Base-by-base conservation (phyloP, 2,113 vertebrate genomes). In the Nipponia nippon region DNA sequence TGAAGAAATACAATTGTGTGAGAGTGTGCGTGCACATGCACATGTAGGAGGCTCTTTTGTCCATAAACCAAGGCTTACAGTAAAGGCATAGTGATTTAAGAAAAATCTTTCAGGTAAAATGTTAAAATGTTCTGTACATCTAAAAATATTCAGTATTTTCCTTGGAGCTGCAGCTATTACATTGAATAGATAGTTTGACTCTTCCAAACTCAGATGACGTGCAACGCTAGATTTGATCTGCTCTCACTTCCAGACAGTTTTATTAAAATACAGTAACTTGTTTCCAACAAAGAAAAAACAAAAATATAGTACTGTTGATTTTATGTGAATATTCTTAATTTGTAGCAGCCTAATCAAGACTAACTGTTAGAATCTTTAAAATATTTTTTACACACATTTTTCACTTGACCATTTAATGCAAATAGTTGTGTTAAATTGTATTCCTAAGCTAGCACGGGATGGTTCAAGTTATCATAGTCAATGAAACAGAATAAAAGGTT, bases 1-100 rank as follows among this genome's bases (percentile, higher is more conserved):
- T 90, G 30, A 75, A 73, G 55, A 83, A 90, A 75, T 26, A 34
- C 53, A 52, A 2, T 22, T 56, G 5, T 26, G 7, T 26, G 9
- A 1, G 3, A 67, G 15, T 14, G 3, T 50, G 20, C n/a, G 30
- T 44, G n/a, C 49, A 52, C 0, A 1, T 52, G 32, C 8, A 25
- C 19, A 21, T 11, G 19, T 44, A 55, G 55, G 38, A 69, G 25
- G 44, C 7, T 94, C 56, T 89, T 91, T 52, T 72, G 70, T 52
- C 25, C n/a, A 16, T 71, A 50, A 75, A 32, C 10, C 2, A 55
- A 66, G 15, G 16, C 21, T 86, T 88, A 58, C 8, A 22, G 55
- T 61, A 79, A 79, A 77, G 56, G 46, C 6, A 47, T 21, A 73
- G 11, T 38, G 65, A 44, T 23, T 75, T 27, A 55, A 72, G 56